Base-by-base conservation (phyloP, 2,797 vertebrate species). In the Botia almorhae region DNA sequence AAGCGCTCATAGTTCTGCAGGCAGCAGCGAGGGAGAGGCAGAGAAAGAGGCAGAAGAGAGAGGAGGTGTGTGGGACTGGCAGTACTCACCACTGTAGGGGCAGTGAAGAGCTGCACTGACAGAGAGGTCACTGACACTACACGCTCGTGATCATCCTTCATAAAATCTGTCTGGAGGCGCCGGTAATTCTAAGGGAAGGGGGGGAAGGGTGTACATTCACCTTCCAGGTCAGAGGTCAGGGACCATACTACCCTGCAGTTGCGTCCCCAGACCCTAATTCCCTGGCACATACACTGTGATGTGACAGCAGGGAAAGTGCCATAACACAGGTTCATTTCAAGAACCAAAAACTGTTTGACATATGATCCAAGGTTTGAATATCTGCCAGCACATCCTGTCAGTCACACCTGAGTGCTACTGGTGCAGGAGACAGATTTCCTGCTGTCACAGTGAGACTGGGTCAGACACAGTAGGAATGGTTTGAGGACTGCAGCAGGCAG, bases 51-150 rank as follows among this genome's bases (percentile, higher is more conserved):
- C 91, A 93, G 92, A 92, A 86, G 83, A 87, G 75, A 69, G 88
- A 94, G 92, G 89, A 93, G 93, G 93, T 92, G 95, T 93, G 93
- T 95, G 84, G 94, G 91, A 91, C 93, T 80, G 93, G 91, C 80
- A 84, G 93, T 95, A 97, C 97, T 97, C 96, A 98, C 97, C 97
- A 99, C 91, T 87, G 97, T 96, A 82, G 97, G 97, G 86, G 97
- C 97, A 70, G 97, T 98, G 96, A 99, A 98, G 94, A 99, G 95
- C 93, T 99, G 97, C 87, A 98, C 97, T 92, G 97, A 99, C 90
- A 98, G 94, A 91, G 96, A 97, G 86, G 96, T 96, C 95, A 98
- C 96, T 89, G 97, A 98, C 91, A 98, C 96, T 93, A 96, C 93
- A 88, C 97, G 95, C 90, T 99, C 97, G 88, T 99, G 97, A 94